phyloP scores from a whole-genome alignment of 1,140 invertebrate species.

The Drosophila jambulina region DNA sequence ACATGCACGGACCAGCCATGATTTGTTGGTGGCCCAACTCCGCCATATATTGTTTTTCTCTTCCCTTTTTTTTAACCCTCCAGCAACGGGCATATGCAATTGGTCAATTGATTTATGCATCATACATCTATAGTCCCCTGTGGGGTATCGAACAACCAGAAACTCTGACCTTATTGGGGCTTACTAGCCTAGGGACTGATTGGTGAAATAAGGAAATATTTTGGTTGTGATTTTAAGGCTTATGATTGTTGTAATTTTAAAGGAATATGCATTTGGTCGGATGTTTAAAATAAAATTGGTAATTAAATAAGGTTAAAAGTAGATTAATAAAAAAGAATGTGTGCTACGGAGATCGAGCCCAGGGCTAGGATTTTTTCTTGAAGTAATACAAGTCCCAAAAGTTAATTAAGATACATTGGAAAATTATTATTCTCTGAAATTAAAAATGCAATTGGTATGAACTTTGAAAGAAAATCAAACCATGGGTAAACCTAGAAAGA shows the following conservation, averaged over 20 bases:
- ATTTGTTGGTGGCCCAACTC: conserved; percentile 37
- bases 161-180: not conserved
- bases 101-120: conserved; percentile 53
- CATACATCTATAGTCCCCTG: not conserved
- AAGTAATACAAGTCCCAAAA: no score
- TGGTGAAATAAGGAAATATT: not conserved
- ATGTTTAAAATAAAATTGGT: not conserved
- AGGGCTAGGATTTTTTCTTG: no score
- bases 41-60: conserved; percentile 40
- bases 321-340: no score
- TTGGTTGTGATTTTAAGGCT: not conserved
- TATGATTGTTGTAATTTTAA: not conserved
- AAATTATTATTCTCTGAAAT: not conserved
- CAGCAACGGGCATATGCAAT: conserved; percentile 40
- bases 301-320: not conserved
- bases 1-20: conserved; percentile 73
- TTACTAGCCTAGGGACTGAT: not conserved
- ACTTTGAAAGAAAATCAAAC: not conserved
- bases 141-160: not conserved
- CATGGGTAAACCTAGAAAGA: no score
- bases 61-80: conserved; percentile 4
- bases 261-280: not conserved
- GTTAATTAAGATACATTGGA: not conserved
- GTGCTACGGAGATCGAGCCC: no score
- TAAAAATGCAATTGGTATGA: no score